A percentile compares a stretch with the other conserved stretches of the same genome.
Evolutionary conservation across 2,888 invertebrate species (phyloP).

Genomic region (Hypselothyrea guttata): DNA sequence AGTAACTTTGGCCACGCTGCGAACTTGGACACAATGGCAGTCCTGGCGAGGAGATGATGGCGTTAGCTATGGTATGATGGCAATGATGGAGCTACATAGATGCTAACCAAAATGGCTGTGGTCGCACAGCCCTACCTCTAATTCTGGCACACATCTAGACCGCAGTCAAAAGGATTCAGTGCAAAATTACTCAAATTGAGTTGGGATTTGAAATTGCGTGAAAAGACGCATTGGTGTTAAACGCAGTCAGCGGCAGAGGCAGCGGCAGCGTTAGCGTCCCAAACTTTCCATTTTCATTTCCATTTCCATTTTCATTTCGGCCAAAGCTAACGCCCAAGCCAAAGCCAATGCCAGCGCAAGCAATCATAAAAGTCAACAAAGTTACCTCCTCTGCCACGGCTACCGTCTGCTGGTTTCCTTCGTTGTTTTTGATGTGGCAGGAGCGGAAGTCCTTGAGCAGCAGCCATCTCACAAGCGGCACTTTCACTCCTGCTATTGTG

Average conservation of each 20-base stretch:
- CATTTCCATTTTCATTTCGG: conserved; percentile 38
- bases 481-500: conserved; percentile 62
- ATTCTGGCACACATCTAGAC: conserved; percentile 27
- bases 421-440: conserved; percentile 51
- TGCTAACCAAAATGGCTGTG: conserved; percentile 20
- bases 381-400: conserved; percentile 19
- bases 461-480: conserved; percentile 50
- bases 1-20: conserved; percentile 47
- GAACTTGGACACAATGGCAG: conserved; percentile 58
- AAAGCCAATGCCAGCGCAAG: conserved; percentile 57
- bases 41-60: neutral
- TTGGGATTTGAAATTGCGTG: conserved; percentile 76
- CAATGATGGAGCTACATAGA: conserved; percentile 15
- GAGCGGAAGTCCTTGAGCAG: conserved; percentile 50
- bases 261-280: too few relatives aligned
- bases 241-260: conserved; percentile 28
- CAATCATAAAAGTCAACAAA: conserved; percentile 75
- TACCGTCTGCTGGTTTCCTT: conserved; percentile 7
- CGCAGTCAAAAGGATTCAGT: conserved; percentile 73
- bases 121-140: neutral
- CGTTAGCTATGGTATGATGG: conserved; percentile 34
- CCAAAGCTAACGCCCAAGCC: conserved; percentile 3
- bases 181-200: conserved; percentile 77
- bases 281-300: conserved; percentile 1
- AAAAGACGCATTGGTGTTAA: conserved; percentile 64